Conservation (phyloP, 2,797 vertebrate species). For the Ficedula albicollis region DNA sequence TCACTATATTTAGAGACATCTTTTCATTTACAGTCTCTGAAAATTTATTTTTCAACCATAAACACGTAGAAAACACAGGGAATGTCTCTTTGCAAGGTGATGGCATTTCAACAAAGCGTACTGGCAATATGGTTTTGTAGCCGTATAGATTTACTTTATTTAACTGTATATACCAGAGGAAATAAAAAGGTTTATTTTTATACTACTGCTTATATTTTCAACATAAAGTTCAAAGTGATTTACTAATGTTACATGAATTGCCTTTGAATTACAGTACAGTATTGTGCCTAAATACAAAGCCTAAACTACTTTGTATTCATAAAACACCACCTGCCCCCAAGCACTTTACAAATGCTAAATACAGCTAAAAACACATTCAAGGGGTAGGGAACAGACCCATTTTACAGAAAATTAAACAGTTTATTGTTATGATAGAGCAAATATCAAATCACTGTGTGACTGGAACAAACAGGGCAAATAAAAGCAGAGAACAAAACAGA, state of each 20-base stretch:
- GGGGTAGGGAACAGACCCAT: conserved; percentile 11
- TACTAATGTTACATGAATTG: conserved; percentile 62
- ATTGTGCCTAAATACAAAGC: conserved; percentile 42
- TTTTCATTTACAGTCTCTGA: conserved; percentile 64
- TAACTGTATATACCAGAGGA: conserved; percentile 64
- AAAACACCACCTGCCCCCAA: conserved; percentile 12
- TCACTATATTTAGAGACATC: conserved; percentile 36
- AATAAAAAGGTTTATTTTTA: conserved; percentile 72
- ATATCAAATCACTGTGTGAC: neutral
- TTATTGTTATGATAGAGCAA: neutral
- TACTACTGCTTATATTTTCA: conserved; percentile 60
- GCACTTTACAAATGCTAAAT: conserved; percentile 58
- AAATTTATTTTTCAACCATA: conserved; percentile 66
- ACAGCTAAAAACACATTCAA: conserved; percentile 36
- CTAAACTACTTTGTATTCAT: conserved; percentile 43
- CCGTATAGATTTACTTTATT: conserved; percentile 57
- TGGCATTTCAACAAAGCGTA: conserved; percentile 66
- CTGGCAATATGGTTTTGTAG: conserved; percentile 54
- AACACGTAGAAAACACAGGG: conserved; percentile 44
- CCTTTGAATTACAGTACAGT: conserved; percentile 52
- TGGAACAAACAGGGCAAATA: neutral
- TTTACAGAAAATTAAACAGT: conserved; percentile 46
- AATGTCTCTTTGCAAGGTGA: conserved; percentile 45
- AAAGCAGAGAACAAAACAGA: neutral
- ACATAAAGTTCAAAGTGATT: conserved; percentile 68